Percentiles rank a stretch among this genome's conserved stretches.
Conservation (phyloP, 1,140 invertebrate species). For the Heterodera schachtii region DNA sequence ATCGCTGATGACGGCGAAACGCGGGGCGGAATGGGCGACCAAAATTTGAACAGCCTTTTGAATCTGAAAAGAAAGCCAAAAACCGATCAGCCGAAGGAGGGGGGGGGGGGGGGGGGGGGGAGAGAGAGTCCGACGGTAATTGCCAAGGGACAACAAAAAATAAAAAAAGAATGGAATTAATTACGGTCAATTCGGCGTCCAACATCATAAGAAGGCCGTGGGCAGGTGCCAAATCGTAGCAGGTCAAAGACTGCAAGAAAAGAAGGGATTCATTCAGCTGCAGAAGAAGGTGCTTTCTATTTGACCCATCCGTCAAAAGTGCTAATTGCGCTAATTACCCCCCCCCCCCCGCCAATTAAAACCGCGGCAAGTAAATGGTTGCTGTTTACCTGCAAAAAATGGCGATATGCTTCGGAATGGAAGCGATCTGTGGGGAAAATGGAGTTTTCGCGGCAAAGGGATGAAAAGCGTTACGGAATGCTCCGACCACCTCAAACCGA, state of each 20-base stretch:
- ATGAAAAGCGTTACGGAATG: slow-evolving; percentile 43
- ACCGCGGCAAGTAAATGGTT: not conserved
- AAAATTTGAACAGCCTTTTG: slow-evolving; percentile 40
- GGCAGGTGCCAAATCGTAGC: slow-evolving; percentile 46
- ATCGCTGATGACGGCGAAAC: slow-evolving; percentile 34
- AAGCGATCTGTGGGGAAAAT: slow-evolving; percentile 32
- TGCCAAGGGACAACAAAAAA: too few species aligned
- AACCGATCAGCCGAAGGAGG: too few species aligned
- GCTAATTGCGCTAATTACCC: too few species aligned
- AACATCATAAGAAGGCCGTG: slow-evolving; percentile 51
- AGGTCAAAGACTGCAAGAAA: slow-evolving; percentile 46
- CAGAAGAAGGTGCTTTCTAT: too few species aligned
- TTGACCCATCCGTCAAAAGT: too few species aligned
- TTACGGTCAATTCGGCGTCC: slow-evolving; percentile 38
- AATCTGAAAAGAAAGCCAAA: slow-evolving; percentile 23
- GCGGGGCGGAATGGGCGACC: slow-evolving; percentile 27
- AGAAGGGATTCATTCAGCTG: too few species aligned
- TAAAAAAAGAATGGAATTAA: not conserved
- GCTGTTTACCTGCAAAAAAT: slow-evolving; percentile 28
- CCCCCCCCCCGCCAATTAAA: too few species aligned
- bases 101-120: too few species aligned
- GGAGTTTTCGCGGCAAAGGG: not conserved
- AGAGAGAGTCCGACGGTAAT: too few species aligned
- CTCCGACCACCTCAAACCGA: slow-evolving; percentile 47
- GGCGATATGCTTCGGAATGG: slow-evolving; percentile 42